Conservation (phyloP, 2,888 invertebrate genomes). For the Nemotelus nigrinus region DNA sequence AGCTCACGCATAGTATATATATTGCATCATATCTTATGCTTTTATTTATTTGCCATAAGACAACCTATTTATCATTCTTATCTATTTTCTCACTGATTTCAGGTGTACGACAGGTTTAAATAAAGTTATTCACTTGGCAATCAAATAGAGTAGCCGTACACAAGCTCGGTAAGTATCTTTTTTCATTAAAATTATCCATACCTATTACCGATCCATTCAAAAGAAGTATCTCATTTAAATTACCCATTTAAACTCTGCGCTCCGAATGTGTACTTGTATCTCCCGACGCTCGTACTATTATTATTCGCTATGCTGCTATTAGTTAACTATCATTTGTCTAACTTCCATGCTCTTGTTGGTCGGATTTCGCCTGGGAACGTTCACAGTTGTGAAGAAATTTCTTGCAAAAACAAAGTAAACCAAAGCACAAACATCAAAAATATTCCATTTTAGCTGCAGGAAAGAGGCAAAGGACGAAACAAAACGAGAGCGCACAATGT, state of each 20-base stretch:
- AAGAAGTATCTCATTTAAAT: constrained; percentile 29
- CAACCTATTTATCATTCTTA: no score
- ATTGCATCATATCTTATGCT: no score
- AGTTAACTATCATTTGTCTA: constrained; percentile 31
- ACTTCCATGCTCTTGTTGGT: neutral
- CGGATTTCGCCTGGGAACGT: constrained; percentile 1
- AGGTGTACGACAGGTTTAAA: neutral
- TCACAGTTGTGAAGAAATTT: constrained; percentile 15
- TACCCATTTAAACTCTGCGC: constrained; percentile 25
- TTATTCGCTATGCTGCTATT: constrained; percentile 9
- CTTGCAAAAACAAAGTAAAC: neutral
- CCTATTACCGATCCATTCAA: constrained; percentile 1
- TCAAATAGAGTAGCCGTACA: neutral
- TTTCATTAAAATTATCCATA: neutral
- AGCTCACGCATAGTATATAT: no score
- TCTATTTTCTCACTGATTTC: constrained; percentile 5
- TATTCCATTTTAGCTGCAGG: constrained; percentile 17
- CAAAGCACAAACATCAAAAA: constrained; percentile 3
- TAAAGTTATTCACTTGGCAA: neutral
- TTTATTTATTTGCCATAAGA: no score
- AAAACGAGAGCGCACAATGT: neutral
- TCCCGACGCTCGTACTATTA: neutral
- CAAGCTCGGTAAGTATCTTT: neutral
- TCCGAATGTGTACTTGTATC: neutral
- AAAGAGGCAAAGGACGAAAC: neutral